These are phyloP conservation scores for Molossus molossus DNA, from an alignment of 2,797 vertebrate species.

Conservation along the genomic window DNA sequence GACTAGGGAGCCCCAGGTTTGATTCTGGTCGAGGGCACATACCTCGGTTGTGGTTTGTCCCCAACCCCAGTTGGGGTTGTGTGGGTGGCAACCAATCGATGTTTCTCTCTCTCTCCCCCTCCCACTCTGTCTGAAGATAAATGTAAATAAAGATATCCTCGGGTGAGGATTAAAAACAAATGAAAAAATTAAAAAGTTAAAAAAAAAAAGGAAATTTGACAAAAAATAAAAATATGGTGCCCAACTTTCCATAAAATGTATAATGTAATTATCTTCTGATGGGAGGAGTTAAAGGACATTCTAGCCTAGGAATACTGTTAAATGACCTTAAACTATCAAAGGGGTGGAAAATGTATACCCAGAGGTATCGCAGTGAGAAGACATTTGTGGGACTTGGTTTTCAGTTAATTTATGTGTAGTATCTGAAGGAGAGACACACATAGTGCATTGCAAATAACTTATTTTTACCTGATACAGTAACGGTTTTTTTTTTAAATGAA, in stretches of 20 bases:
- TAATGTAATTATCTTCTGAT: constrained; percentile 14
- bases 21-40: neutral
- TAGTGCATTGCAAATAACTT: neutral
- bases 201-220: neutral
- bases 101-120: neutral
- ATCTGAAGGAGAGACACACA: neutral
- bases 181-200: too few relatives aligned
- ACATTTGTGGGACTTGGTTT: neutral
- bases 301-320: neutral
- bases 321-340: constrained; percentile 49
- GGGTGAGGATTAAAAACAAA: too few relatives aligned
- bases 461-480: neutral
- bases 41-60: neutral
- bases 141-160: too few relatives aligned
- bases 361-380: neutral
- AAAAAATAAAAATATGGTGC: constrained; percentile 18
- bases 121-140: too few relatives aligned
- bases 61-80: neutral
- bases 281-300: constrained; percentile 2
- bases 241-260: neutral
- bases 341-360: neutral
- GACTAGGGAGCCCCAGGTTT: neutral
- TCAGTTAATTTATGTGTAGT: constrained; percentile 8
- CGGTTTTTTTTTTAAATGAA: neutral
- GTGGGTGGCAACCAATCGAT: neutral